Evolutionary conservation across 30 jellyfish, hydroid and myxozoan genomes (phyloP).

Genomic region (Hydra vulgaris): DNA sequence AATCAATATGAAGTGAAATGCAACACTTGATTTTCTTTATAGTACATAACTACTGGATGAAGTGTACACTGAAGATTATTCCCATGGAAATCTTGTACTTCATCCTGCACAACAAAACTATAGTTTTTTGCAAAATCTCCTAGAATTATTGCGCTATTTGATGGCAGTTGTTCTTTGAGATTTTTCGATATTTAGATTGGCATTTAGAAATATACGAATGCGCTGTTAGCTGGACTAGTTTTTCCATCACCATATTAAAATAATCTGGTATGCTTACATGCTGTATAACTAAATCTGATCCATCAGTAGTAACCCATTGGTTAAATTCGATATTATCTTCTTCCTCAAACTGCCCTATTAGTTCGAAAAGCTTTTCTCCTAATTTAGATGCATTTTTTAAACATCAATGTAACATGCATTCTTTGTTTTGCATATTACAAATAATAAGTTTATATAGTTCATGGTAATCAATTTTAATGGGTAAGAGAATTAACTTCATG

Average conservation of each 20-base stretch:
- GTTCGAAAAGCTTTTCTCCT: not conserved
- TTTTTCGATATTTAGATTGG: constrained; percentile 39
- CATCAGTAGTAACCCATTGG: constrained; percentile 41
- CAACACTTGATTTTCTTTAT: not conserved
- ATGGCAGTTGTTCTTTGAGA: constrained; percentile 27
- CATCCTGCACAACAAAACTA: constrained; percentile 41
- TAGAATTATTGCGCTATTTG: constrained; percentile 22
- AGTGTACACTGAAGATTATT: not conserved
- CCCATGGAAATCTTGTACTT: constrained; percentile 38
- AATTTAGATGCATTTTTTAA: not conserved
- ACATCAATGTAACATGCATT: constrained; percentile 5
- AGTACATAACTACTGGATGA: not conserved
- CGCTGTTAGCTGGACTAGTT: constrained; percentile 13
- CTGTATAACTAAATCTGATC: constrained; percentile 19
- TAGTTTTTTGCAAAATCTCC: constrained; percentile 48
- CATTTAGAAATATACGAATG: constrained; percentile 41
- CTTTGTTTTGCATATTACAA: not conserved
- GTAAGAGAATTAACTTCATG: not conserved
- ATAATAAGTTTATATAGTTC: not conserved
- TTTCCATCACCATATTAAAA: constrained; percentile 20
- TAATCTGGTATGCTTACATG: constrained; percentile 2
- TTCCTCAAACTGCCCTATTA: not conserved
- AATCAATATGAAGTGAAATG: constrained; percentile 31
- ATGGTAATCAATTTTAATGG: not conserved
- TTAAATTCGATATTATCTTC: constrained; percentile 8